Evolutionary conservation across 2,113 vertebrate genomes (phyloP).

Genomic region (Strix aluco): DNA sequence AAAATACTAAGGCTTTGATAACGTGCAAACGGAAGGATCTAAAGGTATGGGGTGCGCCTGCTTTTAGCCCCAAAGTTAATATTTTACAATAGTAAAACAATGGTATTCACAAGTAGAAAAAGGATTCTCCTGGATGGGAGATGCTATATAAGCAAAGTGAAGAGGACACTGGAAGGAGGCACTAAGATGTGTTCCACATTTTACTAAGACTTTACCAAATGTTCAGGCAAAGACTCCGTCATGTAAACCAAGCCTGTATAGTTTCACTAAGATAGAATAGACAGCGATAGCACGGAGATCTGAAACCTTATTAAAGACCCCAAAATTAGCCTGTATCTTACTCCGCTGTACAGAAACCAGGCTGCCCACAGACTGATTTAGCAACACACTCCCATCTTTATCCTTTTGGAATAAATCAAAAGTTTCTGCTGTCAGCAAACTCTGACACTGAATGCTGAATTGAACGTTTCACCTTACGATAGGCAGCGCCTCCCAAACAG

Average conservation of each 20-base stretch:
- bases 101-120: background rate
- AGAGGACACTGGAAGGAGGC: background rate
- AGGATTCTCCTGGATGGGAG: background rate
- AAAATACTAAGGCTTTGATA: background rate
- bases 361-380: background rate
- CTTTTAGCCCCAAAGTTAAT: background rate
- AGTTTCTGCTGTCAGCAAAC: background rate
- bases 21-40: background rate
- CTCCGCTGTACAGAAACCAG: background rate
- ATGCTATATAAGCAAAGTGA: background rate
- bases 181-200: no score
- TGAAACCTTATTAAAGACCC: background rate
- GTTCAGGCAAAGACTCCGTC: background rate
- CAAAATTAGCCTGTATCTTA: accelerated
- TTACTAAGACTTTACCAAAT: background rate
- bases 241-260: background rate
- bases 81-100: background rate
- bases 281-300: background rate
- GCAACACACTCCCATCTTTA: background rate
- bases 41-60: background rate
- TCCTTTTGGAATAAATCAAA: background rate
- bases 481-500: background rate
- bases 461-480: background rate
- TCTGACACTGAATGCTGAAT: background rate
- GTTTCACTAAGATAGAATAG: background rate